A percentile compares a stretch with the other conserved stretches of the same genome.
Conservation (phyloP, 2,888 invertebrate species). For the Ganaspis brasiliensis region DNA sequence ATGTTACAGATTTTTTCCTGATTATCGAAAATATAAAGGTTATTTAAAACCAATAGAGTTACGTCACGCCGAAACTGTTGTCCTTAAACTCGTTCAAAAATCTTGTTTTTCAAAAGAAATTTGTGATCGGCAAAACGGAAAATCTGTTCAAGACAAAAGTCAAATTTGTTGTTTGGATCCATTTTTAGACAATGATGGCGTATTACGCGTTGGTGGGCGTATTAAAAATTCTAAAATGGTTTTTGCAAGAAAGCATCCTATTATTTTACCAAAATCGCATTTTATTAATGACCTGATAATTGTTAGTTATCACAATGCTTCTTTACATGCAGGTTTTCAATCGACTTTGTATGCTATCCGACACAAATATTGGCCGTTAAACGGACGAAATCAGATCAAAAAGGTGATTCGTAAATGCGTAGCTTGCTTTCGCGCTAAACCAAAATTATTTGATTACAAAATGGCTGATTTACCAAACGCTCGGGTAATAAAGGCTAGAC, state of each 20-base stretch:
- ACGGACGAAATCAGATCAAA: slow-evolving; percentile 51
- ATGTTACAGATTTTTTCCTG: background rate
- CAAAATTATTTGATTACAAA: slow-evolving; percentile 4
- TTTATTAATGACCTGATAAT: slow-evolving; percentile 64
- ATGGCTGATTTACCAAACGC: slow-evolving; percentile 68
- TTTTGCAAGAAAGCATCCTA: slow-evolving; percentile 60
- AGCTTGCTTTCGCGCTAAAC: slow-evolving; percentile 41
- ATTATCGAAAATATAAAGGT: background rate
- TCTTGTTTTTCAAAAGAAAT: background rate
- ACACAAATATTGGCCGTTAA: slow-evolving; percentile 60
- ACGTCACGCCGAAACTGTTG: background rate
- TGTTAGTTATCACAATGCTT: background rate
- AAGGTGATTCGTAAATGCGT: slow-evolving; percentile 46
- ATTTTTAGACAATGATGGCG: slow-evolving; percentile 50
- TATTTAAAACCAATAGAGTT: background rate
- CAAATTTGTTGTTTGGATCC: slow-evolving; percentile 58
- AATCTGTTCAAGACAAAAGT: background rate
- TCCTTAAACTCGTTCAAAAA: background rate
- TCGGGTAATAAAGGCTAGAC: slow-evolving; percentile 58
- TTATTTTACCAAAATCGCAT: slow-evolving; percentile 63
- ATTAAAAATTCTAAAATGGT: slow-evolving; percentile 58
- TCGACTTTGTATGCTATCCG: slow-evolving; percentile 55
- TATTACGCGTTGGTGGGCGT: slow-evolving; percentile 67
- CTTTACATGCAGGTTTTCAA: slow-evolving; percentile 60
- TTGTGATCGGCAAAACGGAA: background rate